Base-by-base conservation (phyloP, 2,888 invertebrate species). In the Lochmaea capreae region DNA sequence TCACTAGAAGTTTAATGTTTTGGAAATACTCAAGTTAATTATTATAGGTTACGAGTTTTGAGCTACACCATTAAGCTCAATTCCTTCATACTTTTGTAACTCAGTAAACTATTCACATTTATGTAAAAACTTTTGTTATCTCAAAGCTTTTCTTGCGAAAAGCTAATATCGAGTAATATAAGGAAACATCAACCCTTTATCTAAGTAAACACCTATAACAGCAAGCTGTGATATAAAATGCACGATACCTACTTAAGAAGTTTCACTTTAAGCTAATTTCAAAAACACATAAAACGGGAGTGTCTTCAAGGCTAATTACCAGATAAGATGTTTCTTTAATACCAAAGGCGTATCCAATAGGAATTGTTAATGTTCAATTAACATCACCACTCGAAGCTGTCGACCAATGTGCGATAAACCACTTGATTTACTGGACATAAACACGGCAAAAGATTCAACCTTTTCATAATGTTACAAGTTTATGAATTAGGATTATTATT, bases 201-300 rank as follows among this genome's bases (percentile, higher is more conserved):
- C 75, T 75, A n/a, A 43, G 46, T 33, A 65, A 71, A 58, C 65
- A 65, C 70, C 43, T 46, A 71, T 66, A 66, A 65, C 57, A 57
- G 54, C 61, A 61, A 72, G 52, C 42, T 66, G 66, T 54, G 67
- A 58, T 65, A 67, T 65, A 72, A 72, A 72, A 67, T 72, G 67
- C 52, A 61, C 22, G 49, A 52, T 52, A 12, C 57, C 57, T 18
- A 81, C n/a, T n/a, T n/a, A n/a, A 79, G 77, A 78, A 78, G 79
- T 78, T 80, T 77, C 80, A 78, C 76, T 77, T 78, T 78, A 80
- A 65, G 82, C 82, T 81, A 82, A 84, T 84, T 84, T 83, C 80
- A 82, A 79, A 82, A 83, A 83, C 81, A 81, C 83, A 82, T 83
- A 84, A 83, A 81, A 76, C 75, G 71, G 75, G 77, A 81, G 80